These are phyloP conservation scores for Ypsolopha scabrella DNA, from an alignment of 2,888 invertebrate species.

Conservation along the genomic window DNA sequence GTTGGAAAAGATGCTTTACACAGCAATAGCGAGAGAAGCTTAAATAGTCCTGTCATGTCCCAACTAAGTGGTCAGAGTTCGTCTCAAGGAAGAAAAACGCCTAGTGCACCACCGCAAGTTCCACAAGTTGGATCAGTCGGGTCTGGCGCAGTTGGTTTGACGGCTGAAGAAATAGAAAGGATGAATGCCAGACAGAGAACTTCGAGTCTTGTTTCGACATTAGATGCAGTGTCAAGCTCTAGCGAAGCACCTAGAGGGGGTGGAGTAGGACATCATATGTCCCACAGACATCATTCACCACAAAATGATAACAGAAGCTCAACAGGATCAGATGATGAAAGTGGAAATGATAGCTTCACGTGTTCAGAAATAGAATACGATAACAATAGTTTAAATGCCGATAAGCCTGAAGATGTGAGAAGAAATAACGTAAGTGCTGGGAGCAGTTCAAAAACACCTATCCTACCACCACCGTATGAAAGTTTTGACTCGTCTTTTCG, in stretches of 20 bases:
- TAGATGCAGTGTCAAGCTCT: constrained; percentile 94
- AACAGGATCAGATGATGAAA: constrained; percentile 88
- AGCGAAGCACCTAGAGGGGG: constrained; percentile 82
- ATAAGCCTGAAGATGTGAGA: constrained; percentile 76
- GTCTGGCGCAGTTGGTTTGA: constrained; percentile 82
- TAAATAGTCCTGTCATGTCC: constrained; percentile 94
- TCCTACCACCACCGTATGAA: constrained; percentile 85
- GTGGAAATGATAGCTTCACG: constrained; percentile 96
- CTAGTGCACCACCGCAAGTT: constrained; percentile 75
- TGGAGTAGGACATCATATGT: constrained; percentile 75
- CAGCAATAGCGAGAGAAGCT: constrained; percentile 90
- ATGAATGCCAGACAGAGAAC: constrained; percentile 89
- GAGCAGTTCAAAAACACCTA: constrained; percentile 72
- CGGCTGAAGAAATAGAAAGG: constrained; percentile 93
- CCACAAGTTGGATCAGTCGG: constrained; percentile 77
- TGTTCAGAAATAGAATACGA: constrained; percentile 98
- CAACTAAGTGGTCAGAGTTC: constrained; percentile 90
- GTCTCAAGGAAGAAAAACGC: constrained; percentile 81
- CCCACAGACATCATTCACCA: constrained; percentile 79
- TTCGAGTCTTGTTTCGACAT: constrained; percentile 90
- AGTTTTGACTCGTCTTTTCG: constrained; percentile 95
- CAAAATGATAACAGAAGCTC: constrained; percentile 82
- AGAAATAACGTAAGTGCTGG: constrained; percentile 67
- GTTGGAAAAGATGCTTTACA: constrained; percentile 91
- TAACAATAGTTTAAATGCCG: constrained; percentile 86